Conservation (phyloP, 2,113 vertebrate species). For the Petrocephalus zakoni region DNA sequence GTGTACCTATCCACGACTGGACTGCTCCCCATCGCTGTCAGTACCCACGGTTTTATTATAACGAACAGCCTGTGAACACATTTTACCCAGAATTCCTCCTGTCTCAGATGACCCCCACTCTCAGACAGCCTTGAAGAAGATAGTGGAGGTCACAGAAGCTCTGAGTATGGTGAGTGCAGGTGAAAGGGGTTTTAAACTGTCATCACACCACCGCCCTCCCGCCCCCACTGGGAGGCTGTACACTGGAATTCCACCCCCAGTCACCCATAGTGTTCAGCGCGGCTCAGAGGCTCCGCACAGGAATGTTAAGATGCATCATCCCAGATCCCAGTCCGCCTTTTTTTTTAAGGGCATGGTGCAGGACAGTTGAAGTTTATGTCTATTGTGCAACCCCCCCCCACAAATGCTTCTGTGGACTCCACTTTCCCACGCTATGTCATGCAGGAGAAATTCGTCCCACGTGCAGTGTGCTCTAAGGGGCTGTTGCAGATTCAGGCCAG, state of each 20-base stretch:
- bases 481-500: not conserved
- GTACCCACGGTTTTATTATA: conserved; percentile 17
- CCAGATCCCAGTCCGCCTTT: not conserved
- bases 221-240: not conserved
- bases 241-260: not conserved
- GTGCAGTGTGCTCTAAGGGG: not conserved
- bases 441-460: not conserved
- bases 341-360: not conserved
- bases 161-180: conserved; percentile 21
- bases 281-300: conserved; percentile 3
- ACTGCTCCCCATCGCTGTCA: conserved; percentile 9
- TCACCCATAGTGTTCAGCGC: not conserved
- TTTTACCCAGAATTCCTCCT: conserved; percentile 25
- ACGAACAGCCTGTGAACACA: conserved; percentile 20
- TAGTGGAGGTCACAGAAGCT: conserved; percentile 28
- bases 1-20: not conserved
- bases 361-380: not conserved
- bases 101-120: conserved; percentile 19
- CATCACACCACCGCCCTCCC: conserved; percentile 4
- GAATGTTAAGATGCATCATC: conserved; percentile 24
- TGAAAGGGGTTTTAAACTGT: conserved; percentile 32
- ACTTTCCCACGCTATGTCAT: conserved; percentile 22
- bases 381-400: not conserved
- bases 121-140: conserved; percentile 29
- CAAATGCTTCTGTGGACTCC: not conserved